Percentiles rank a stretch among this genome's conserved stretches.
These are phyloP conservation scores for Coronaproctus castanopsis DNA, from an alignment of 2,888 invertebrate species.

Conservation along the genomic window DNA sequence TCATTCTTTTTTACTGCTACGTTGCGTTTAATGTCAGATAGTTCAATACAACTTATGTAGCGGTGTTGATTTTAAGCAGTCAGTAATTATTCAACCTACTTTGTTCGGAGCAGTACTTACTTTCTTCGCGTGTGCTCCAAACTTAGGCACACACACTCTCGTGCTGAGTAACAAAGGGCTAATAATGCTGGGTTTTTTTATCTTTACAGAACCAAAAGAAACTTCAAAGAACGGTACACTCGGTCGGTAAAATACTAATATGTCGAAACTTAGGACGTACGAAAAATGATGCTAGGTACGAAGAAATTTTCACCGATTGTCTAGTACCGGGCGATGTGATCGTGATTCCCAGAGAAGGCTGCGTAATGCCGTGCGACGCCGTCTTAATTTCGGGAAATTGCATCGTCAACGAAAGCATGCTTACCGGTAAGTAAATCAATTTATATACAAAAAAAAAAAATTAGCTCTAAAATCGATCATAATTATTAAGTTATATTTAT, in stretches of 20 bases:
- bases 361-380: constrained; percentile 62
- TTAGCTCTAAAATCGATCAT: too few relatives aligned
- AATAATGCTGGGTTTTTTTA: too few relatives aligned
- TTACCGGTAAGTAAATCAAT: constrained; percentile 44
- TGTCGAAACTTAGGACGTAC: constrained; percentile 24
- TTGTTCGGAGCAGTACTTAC: too few relatives aligned
- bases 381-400: constrained; percentile 67
- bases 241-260: constrained; percentile 32
- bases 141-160: too few relatives aligned
- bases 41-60: too few relatives aligned
- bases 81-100: too few relatives aligned
- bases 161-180: too few relatives aligned
- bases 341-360: constrained; percentile 57
- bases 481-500: too few relatives aligned
- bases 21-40: too few relatives aligned
- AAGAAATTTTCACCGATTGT: constrained; percentile 34
- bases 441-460: neutral
- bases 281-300: constrained; percentile 24
- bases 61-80: too few relatives aligned
- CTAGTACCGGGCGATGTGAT: constrained; percentile 76
- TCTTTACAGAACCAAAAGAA: constrained; percentile 28
- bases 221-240: constrained; percentile 28
- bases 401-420: constrained; percentile 85
- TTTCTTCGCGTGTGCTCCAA: too few relatives aligned
- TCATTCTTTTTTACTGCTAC: too few relatives aligned